Percentiles rank a stretch among this genome's conserved stretches.
Evolutionary conservation across 2,113 vertebrate species (phyloP).

Genomic region (Pachypanchax playfairii): DNA sequence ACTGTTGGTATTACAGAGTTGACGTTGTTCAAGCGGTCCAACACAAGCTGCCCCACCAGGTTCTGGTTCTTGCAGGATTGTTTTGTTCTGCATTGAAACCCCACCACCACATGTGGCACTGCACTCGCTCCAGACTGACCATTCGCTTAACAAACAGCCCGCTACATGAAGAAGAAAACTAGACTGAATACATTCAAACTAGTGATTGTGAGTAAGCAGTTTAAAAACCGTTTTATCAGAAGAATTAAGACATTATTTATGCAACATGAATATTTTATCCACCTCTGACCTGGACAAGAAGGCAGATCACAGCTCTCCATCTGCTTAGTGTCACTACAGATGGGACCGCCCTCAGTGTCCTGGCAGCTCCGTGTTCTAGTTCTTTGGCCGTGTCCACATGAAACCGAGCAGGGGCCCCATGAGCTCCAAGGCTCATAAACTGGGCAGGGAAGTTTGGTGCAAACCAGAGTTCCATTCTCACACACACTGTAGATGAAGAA

Average conservation of each 20-base stretch:
- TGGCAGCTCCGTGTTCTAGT: constrained; percentile 78
- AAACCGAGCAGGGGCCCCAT: constrained; percentile 83
- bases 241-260: rapidly evolving
- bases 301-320: constrained; percentile 64
- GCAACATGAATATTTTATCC: neutral
- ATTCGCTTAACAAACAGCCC: constrained; percentile 78
- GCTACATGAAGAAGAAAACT: constrained; percentile 47
- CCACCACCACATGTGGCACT: constrained; percentile 81
- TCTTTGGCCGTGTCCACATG: constrained; percentile 79
- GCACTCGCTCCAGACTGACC: constrained; percentile 85
- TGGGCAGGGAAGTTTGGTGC: constrained; percentile 74
- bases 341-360: constrained; percentile 29
- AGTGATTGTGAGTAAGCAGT: no score
- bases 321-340: constrained; percentile 72
- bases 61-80: constrained; percentile 60
- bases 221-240: no score
- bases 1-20: constrained; percentile 80
- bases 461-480: constrained; percentile 81
- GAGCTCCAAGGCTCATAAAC: constrained; percentile 81
- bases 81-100: constrained; percentile 73
- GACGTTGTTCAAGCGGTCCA: constrained; percentile 75
- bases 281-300: constrained; percentile 77
- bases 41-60: constrained; percentile 70
- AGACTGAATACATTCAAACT: neutral
- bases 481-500: constrained; percentile 78